A percentile compares a stretch with the other conserved stretches of the same genome.
These are phyloP conservation scores for Ptiloglossa arizonensis DNA, from an alignment of 1,140 invertebrate genomes.

Conservation along the genomic window DNA sequence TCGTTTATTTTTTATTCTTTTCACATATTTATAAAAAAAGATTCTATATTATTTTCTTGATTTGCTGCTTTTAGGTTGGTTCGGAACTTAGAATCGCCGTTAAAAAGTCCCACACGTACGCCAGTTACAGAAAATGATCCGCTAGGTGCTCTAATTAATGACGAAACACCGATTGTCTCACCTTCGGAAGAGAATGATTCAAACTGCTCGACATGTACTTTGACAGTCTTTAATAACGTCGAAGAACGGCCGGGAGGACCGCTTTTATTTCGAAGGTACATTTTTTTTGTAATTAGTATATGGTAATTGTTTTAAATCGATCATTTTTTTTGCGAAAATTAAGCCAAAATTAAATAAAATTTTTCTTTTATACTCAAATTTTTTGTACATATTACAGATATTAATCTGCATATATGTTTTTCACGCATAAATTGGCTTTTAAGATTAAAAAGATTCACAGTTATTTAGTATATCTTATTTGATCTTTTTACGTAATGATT, in stretches of 20 bases:
- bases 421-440: too few relatives aligned
- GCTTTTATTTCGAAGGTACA: constrained; percentile 78
- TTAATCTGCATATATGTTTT: too few relatives aligned
- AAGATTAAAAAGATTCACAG: too few relatives aligned
- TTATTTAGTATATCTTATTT: too few relatives aligned
- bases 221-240: constrained; percentile 78
- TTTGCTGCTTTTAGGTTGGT: constrained; percentile 81
- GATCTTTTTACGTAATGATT: too few relatives aligned
- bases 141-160: constrained; percentile 89
- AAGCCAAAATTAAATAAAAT: too few relatives aligned
- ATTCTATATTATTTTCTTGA: constrained; percentile 33
- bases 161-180: constrained; percentile 80
- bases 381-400: too few relatives aligned
- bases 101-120: constrained; percentile 86
- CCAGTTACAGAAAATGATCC: constrained; percentile 95
- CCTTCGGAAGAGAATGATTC: constrained; percentile 80
- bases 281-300: background rate
- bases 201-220: constrained; percentile 80
- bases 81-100: constrained; percentile 77
- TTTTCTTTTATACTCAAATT: too few relatives aligned
- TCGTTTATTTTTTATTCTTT: background rate
- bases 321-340: too few relatives aligned
- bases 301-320: too few relatives aligned
- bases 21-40: background rate
- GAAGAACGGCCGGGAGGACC: constrained; percentile 79